phyloP scores from a whole-genome alignment of 2,797 vertebrate genomes.

The Notoglanidium macrostoma region DNA sequence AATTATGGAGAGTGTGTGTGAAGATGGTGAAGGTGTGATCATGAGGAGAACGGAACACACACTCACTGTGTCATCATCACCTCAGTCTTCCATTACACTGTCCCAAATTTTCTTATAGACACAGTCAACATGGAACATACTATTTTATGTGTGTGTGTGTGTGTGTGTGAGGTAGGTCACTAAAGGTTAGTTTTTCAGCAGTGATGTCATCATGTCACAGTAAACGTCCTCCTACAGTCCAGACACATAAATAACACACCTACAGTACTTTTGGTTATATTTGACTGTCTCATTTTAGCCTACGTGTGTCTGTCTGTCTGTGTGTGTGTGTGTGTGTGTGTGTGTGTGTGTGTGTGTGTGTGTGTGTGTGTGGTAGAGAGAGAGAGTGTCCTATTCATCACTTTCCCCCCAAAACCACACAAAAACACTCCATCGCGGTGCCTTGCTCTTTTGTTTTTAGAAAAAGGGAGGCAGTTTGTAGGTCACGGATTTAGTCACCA shows the following conservation, averaged over 20 bases:
- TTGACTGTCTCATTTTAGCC: slow-evolving; percentile 25
- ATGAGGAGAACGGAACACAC: background rate
- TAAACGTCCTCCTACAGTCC: slow-evolving; percentile 27
- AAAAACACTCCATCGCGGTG: slow-evolving; percentile 1
- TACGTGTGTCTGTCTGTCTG: background rate
- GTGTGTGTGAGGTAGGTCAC: background rate
- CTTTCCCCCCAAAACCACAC: slow-evolving; percentile 5
- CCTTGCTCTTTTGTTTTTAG: slow-evolving; percentile 9
- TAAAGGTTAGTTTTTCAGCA: background rate
- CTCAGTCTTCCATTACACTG: background rate
- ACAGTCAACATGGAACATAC: background rate
- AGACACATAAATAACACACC: slow-evolving; percentile 32
- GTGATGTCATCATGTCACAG: background rate
- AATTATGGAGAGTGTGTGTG: background rate
- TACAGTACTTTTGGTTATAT: slow-evolving; percentile 24
- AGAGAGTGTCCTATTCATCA: background rate
- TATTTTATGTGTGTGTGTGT: background rate
- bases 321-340: slow-evolving; percentile 8
- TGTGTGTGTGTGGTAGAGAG: no score
- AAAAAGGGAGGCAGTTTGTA: background rate
- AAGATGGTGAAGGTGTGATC: background rate
- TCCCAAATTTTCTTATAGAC: background rate
- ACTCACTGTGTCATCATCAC: background rate
- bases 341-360: background rate
- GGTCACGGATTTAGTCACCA: background rate